Base-by-base conservation (phyloP, 2,888 invertebrate genomes). In the Lomographa bimaculata region DNA sequence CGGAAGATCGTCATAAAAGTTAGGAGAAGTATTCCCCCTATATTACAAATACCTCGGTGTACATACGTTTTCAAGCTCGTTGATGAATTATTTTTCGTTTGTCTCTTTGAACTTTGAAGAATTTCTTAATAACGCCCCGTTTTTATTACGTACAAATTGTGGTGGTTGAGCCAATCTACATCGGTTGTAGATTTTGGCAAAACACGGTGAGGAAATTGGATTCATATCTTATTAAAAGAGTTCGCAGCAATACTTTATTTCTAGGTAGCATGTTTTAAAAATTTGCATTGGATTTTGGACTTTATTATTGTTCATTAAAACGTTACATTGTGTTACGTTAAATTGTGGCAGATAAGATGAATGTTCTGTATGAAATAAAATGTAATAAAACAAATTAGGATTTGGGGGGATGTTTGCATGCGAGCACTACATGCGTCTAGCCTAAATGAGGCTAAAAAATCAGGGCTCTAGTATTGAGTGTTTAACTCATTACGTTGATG, bases 1-100 rank as follows among this genome's bases (percentile, higher is more conserved):
- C 55, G 61, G 64, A 70, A 68, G 60, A 63, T 60, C 56, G 67
- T 68, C 69, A 74, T 76, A 77, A 77, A 78, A 71, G 65, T 71
- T 64, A 57, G 55, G 48, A 62, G 53, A 71, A 68, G 62, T 67
- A 69, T 70, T 65, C 46, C 49, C 36, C 55, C 52, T 55, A 53
- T 62, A 61, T 45, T 46, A 61, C 54, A 62, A 57, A 36, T 50
- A 50, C 33, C 40, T 51, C 12, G 21, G 7, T 34, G 14, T 4
- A n/a, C 14, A 23, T 36, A 43, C 27, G 27, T 33, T 54, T 63
- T 71, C 49, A 58, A 64, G 60, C 58, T 60, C 40, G 43, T 38
- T 55, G 61, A 60, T 59, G 50, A 63, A 69, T 67, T 61, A 59
- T 58, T 60, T 54, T 54, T 46, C 35, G 46, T 40, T 58, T 56